Conservation (phyloP, 2,888 invertebrate species). For the Erebia aethiops region DNA sequence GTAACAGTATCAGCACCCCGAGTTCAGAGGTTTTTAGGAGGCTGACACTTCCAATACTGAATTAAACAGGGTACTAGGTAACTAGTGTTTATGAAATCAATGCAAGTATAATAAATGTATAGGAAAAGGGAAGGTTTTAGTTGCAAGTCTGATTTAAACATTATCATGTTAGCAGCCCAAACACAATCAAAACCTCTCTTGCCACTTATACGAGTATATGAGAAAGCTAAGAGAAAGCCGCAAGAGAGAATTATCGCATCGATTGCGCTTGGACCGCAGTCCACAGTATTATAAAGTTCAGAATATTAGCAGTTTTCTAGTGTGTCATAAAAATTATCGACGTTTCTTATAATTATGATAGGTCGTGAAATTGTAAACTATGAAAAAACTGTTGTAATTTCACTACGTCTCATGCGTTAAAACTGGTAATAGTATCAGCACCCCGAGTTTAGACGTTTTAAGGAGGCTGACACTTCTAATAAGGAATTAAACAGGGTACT, state of each 20-base stretch:
- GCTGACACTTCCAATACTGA: slow-evolving; percentile 3
- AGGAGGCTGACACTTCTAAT: background rate
- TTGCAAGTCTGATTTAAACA: slow-evolving; percentile 11
- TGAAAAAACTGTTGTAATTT: background rate
- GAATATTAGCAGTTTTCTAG: too few species aligned
- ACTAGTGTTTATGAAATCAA: slow-evolving; percentile 7
- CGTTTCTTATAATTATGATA: too few species aligned
- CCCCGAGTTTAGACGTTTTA: background rate
- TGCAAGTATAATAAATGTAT: slow-evolving; percentile 12
- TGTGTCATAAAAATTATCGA: too few species aligned
- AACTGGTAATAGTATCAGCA: background rate
- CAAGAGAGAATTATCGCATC: too few species aligned
- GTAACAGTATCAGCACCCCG: background rate
- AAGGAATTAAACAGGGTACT: slow-evolving; percentile 9
- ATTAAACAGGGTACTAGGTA: slow-evolving; percentile 6
- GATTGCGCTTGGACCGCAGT: too few species aligned
- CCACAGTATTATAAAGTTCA: too few species aligned
- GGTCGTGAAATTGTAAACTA: background rate
- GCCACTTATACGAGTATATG: too few species aligned
- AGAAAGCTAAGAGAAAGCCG: too few species aligned
- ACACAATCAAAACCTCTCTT: too few species aligned
- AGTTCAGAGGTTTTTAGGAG: background rate
- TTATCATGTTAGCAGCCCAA: background rate
- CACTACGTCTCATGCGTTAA: slow-evolving; percentile 11
- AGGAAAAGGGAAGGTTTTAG: slow-evolving; percentile 8